These are phyloP conservation scores for Procambarus virginalis DNA, from an alignment of 1,140 invertebrate species.

Conservation along the genomic window DNA sequence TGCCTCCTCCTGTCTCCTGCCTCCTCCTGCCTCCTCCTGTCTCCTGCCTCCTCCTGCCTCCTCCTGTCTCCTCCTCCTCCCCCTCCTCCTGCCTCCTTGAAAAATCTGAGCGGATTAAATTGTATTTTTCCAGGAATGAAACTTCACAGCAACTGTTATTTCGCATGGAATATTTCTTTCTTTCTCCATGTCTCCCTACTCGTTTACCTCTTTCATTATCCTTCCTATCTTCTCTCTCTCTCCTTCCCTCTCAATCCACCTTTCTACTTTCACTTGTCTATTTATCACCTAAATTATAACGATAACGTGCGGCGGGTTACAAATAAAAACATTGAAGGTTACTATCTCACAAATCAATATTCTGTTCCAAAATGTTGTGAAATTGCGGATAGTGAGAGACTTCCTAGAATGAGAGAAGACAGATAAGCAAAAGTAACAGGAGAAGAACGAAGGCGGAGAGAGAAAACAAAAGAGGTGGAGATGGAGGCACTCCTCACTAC, in stretches of 20 bases:
- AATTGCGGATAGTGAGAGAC: constrained; percentile 22
- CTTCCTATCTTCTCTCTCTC: too few relatives aligned
- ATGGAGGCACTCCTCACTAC: too few relatives aligned
- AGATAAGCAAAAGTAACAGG: background rate
- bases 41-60: background rate
- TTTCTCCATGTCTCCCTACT: too few relatives aligned
- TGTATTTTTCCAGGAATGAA: constrained; percentile 5
- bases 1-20: too few relatives aligned
- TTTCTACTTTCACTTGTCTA: too few relatives aligned
- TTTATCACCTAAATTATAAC: too few relatives aligned
- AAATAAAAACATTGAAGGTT: background rate
- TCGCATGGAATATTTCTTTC: background rate
- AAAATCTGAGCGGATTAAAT: constrained; percentile 37
- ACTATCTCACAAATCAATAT: too few relatives aligned
- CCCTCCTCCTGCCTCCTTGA: background rate
- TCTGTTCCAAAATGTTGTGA: background rate
- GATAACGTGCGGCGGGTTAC: too few relatives aligned
- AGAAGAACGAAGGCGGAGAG: background rate
- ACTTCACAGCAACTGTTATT: constrained; percentile 9
- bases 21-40: background rate
- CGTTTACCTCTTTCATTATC: too few relatives aligned
- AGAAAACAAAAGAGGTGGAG: background rate
- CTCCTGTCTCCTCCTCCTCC: too few relatives aligned
- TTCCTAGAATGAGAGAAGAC: background rate
- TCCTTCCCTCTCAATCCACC: too few relatives aligned